Evolutionary conservation across 23 tunicate genomes (phyloP).

Genomic region (Botrylloides violaceus): DNA sequence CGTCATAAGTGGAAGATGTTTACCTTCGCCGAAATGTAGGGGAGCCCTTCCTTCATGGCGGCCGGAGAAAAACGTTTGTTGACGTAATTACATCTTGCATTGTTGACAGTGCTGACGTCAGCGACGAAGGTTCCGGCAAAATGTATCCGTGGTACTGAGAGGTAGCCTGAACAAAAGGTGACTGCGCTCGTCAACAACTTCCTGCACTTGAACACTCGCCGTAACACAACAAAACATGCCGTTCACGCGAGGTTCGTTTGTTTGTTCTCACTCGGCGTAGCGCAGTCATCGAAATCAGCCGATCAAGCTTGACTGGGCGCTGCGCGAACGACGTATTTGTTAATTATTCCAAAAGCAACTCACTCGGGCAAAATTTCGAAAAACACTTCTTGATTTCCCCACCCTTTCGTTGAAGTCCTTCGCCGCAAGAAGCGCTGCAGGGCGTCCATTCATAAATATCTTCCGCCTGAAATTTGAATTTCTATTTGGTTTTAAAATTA

Average conservation of each 20-base stretch:
- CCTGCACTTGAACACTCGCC: background rate
- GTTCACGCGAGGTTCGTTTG: too few relatives aligned
- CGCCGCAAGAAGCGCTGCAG: slow-evolving; percentile 11
- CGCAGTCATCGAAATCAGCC: too few relatives aligned
- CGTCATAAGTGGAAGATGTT: background rate
- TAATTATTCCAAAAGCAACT: too few relatives aligned
- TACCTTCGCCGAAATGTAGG: background rate
- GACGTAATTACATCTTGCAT: slow-evolving; percentile 15
- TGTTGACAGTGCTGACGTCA: slow-evolving; percentile 16
- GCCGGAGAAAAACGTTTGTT: background rate
- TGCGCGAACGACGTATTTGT: too few relatives aligned
- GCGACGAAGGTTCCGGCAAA: slow-evolving; percentile 6
- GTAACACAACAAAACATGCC: background rate
- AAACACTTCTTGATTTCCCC: slow-evolving; percentile 1
- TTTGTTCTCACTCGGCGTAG: too few relatives aligned
- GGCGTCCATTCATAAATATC: slow-evolving; percentile 3
- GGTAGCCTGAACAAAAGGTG: slow-evolving; percentile 7
- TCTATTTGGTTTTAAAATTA: too few relatives aligned
- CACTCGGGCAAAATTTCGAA: slow-evolving; percentile 6
- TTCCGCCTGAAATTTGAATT: too few relatives aligned
- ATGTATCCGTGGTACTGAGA: slow-evolving; percentile 12
- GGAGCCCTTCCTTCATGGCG: background rate
- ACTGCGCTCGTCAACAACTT: too few relatives aligned
- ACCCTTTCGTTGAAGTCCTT: background rate
- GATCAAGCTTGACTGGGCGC: too few relatives aligned